phyloP scores from a whole-genome alignment of 1,140 invertebrate genomes.

The Scaptomyza pallida region DNA sequence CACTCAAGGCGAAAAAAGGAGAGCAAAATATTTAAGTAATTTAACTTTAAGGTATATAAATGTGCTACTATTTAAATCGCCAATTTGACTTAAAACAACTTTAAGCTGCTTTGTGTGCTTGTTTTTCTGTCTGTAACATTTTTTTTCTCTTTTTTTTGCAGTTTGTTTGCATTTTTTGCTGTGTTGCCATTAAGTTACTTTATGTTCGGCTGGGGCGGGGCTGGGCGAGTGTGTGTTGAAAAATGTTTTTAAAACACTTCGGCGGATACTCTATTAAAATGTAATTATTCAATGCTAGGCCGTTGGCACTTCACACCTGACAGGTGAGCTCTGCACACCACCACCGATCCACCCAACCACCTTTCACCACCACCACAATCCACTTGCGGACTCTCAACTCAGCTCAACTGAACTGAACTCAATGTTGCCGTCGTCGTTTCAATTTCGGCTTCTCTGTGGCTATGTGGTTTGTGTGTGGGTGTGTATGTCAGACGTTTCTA shows the following conservation, averaged over 20 bases:
- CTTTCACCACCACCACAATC: slow-evolving; percentile 18
- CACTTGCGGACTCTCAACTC: slow-evolving; percentile 9
- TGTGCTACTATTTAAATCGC: neutral
- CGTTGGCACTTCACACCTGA: slow-evolving; percentile 74
- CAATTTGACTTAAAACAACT: neutral
- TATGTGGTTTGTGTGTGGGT: slow-evolving; percentile 28
- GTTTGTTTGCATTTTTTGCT: neutral
- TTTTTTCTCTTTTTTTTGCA: neutral
- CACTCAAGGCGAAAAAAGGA: no score
- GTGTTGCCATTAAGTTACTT: neutral
- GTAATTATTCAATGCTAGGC: slow-evolving; percentile 78
- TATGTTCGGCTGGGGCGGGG: no score
- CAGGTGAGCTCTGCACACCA: slow-evolving; percentile 31
- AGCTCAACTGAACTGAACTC: slow-evolving; percentile 4
- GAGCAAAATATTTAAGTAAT: no score
- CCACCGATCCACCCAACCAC: neutral
- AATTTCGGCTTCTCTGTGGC: slow-evolving; percentile 48
- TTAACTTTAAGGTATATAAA: no score
- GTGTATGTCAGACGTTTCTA: slow-evolving; percentile 32
- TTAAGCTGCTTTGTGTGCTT: neutral
- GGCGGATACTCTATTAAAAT: slow-evolving; percentile 74
- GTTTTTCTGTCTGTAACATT: neutral
- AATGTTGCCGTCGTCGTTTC: slow-evolving; percentile 37
- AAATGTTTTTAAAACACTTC: slow-evolving; percentile 74
- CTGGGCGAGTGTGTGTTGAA: slow-evolving; percentile 32